Evolutionary conservation across 2,113 vertebrate species (phyloP).

Genomic region (Cavia porcellus): DNA sequence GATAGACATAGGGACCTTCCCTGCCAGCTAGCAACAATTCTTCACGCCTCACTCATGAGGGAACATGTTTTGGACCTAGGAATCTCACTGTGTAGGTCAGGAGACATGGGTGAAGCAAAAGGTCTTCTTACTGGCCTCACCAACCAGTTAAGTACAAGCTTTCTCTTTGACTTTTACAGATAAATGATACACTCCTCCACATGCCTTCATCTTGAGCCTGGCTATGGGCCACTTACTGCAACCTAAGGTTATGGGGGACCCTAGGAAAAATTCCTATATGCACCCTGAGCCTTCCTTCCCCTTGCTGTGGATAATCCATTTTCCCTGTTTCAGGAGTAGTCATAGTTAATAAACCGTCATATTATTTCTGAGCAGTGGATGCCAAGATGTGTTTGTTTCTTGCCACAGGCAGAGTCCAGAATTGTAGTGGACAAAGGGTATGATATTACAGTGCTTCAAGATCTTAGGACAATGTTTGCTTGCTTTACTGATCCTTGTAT

Average conservation of each 20-base stretch:
- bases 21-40: neutral
- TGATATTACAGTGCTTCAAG: neutral
- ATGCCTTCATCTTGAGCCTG: neutral
- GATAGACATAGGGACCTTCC: neutral
- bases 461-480: neutral
- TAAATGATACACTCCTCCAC: neutral
- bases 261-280: neutral
- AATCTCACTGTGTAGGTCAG: neutral
- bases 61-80: neutral
- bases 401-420: neutral
- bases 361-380: conserved; percentile 9
- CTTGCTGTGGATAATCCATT: neutral
- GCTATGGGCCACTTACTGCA: neutral
- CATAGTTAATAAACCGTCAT: neutral
- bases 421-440: neutral
- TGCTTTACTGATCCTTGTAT: neutral
- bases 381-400: neutral
- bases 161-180: neutral
- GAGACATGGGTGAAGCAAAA: neutral
- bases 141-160: neutral
- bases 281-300: neutral
- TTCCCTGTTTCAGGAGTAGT: neutral
- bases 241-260: neutral
- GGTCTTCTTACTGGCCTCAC: neutral
- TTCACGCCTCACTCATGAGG: neutral